Evolutionary conservation across 2,797 vertebrate genomes (phyloP), one percentile per base, ranked within the genome.

Genomic region (Allobates femoralis): DNA sequence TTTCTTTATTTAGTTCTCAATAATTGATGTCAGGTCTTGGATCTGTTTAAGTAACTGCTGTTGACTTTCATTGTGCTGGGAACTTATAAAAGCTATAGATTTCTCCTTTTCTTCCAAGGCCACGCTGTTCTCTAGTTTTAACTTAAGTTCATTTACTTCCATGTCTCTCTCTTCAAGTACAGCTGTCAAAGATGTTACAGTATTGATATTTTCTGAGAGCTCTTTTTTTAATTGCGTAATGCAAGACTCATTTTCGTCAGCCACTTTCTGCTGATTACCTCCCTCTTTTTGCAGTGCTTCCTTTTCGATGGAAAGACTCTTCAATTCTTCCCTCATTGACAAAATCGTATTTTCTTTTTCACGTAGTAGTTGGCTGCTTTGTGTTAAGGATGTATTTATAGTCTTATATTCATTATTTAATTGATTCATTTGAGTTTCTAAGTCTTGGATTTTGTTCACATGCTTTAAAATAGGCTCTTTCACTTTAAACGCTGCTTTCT

Each of bases 221-320:
- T 97, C 96, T 89, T 97, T 96, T 87, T 89, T 94, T 41, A 98
- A 89, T 86, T 95, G 94, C 69, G 97, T 95, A 78, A 97, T 96
- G 83, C 92, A 96, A 78, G 92, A 93, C 89, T 95, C 94, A 88
- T 97, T 97, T 87, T 98, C 97, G 23, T 91, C 93, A 64, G 96
- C 90, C 55, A 92, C 93, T 90, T 95, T 94, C 88, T 94, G 94
- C 69, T 95, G 94, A 86, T 89, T 91, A 8, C 93, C 93, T 53
- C 90, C 93, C 85, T 96, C 94, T 87, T 91, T 94, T 30, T 93
- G 94, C 80, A 96, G 82, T 34, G 90, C 91, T 53, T 97, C 96
- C 83, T 93, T 97, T 91, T 98, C 96, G 5, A 86, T 88, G 23
- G 90, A 1, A 30, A 95, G 93, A 32, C 79, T 75, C 89, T 93